Percentiles rank a stretch among this genome's conserved stretches.
Evolutionary conservation across 2,113 vertebrate genomes (phyloP).

Genomic region (Laterallus jamaicensis): DNA sequence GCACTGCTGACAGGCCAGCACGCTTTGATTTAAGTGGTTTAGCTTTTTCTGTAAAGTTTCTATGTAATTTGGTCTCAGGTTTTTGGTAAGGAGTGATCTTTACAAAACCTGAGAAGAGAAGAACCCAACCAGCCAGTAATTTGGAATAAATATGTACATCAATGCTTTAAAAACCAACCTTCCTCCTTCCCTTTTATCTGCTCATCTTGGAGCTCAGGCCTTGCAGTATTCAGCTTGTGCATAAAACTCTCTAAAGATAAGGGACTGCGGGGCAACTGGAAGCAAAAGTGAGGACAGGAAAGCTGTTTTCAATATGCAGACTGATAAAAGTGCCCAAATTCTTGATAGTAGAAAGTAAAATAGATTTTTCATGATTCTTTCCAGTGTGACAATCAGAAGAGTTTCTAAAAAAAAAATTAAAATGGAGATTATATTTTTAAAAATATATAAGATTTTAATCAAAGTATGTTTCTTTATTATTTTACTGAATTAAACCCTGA

Average conservation of each 20-base stretch:
- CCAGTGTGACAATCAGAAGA: background rate
- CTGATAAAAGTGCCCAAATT: conserved; percentile 7
- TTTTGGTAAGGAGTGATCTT: background rate
- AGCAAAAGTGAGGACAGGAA: background rate
- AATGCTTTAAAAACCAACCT: background rate
- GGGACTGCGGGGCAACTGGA: background rate
- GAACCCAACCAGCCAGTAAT: background rate
- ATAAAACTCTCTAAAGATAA: background rate
- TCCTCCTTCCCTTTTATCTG: background rate
- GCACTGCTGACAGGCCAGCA: background rate
- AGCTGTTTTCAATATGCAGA: conserved; percentile 6
- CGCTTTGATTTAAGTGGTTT: background rate
- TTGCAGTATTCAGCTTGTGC: background rate
- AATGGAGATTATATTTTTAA: accelerated
- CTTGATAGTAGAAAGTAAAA: background rate
- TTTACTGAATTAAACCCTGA: background rate
- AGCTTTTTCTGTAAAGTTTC: background rate
- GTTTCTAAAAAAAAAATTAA: background rate
- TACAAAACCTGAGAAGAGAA: background rate
- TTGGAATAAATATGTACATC: background rate
- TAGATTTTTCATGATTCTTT: background rate
- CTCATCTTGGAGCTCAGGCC: background rate
- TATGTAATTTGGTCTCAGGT: background rate
- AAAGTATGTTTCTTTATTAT: background rate
- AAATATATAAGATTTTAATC: background rate